These are phyloP conservation scores for Leptinotarsa peninsularis DNA, from an alignment of 2,888 invertebrate species.

Conservation along the genomic window DNA sequence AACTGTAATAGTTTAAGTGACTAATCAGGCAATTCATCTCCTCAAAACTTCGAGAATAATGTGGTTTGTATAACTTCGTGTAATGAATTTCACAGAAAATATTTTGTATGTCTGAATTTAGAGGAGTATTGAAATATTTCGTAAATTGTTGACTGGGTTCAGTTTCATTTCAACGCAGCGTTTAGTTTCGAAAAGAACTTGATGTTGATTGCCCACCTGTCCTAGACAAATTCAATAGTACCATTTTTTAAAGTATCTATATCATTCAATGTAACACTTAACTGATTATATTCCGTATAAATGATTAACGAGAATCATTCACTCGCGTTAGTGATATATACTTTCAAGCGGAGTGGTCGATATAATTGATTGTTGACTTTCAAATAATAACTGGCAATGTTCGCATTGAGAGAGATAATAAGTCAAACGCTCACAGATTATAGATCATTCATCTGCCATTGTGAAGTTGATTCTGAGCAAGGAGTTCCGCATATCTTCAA, in stretches of 20 bases:
- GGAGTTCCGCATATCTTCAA: too few relatives aligned
- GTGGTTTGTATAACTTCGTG: too few relatives aligned
- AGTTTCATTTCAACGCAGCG: neutral
- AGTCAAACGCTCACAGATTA: neutral
- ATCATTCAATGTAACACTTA: conserved; percentile 5
- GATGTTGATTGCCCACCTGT: neutral
- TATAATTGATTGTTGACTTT: conserved; percentile 5
- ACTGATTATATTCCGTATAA: neutral
- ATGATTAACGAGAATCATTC: neutral
- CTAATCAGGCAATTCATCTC: too few relatives aligned
- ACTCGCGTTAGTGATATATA: neutral
- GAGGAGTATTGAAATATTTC: neutral
- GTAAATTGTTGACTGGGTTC: neutral
- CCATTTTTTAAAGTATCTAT: neutral
- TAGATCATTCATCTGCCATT: neutral
- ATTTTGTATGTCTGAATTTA: neutral
- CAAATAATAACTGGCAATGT: neutral
- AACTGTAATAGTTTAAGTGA: too few relatives aligned
- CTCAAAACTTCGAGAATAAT: too few relatives aligned
- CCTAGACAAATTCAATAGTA: neutral
- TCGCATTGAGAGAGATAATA: neutral
- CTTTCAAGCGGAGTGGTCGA: neutral
- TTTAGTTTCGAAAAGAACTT: neutral
- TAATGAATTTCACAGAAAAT: too few relatives aligned
- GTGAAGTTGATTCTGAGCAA: too few relatives aligned